Conservation (phyloP, 1,140 invertebrate species). For the Apis florea region DNA sequence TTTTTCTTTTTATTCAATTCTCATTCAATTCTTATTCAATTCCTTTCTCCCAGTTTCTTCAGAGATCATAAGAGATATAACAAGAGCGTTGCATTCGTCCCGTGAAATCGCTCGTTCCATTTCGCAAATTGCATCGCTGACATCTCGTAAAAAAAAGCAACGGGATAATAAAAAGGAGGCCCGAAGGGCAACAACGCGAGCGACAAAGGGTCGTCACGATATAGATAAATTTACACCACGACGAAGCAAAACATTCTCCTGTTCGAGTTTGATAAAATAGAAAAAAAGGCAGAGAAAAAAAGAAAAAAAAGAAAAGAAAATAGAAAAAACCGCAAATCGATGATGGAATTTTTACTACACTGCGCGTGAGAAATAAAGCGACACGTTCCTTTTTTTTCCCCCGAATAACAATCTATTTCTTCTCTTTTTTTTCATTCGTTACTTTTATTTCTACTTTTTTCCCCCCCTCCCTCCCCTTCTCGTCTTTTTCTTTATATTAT, state of each 20-base stretch:
- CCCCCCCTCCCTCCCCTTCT: no score
- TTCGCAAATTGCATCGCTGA: constrained; percentile 23
- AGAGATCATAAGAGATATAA: constrained; percentile 47
- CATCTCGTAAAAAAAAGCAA: constrained; percentile 26
- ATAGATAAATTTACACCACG: constrained; percentile 9
- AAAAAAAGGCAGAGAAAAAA: no score
- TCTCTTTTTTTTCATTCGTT: no score
- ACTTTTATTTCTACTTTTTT: no score
- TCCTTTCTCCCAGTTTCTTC: not conserved
- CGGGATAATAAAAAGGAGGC: constrained; percentile 19
- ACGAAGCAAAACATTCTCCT: not conserved
- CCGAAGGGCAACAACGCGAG: constrained; percentile 2
- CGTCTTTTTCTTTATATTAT: no score
- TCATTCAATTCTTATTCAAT: no score
- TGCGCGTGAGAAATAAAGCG: no score
- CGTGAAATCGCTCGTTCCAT: constrained; percentile 18
- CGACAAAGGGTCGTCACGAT: not conserved
- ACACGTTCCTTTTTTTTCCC: no score
- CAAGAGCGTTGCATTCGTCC: constrained; percentile 36
- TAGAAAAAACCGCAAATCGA: not conserved
- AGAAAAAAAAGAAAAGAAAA: not conserved
- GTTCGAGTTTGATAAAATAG: not conserved
- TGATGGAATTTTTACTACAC: not conserved
- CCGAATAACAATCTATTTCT: no score
- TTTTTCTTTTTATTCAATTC: not conserved